phyloP scores from a whole-genome alignment of 2,797 vertebrate species.

The Molossus alvarezi region DNA sequence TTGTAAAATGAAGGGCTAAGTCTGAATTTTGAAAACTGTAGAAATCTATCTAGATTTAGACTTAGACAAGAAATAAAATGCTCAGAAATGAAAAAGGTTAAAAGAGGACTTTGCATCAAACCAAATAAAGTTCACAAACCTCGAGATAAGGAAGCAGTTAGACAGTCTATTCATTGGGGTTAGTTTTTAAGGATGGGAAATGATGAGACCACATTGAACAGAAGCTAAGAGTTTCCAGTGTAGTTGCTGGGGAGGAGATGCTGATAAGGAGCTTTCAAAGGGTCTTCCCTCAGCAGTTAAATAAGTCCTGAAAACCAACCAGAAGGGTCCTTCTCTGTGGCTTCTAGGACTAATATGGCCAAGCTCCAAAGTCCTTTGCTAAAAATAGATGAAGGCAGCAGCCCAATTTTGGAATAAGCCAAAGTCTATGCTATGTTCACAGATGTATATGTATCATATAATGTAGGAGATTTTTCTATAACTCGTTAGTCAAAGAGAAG shows the following conservation, averaged over 20 bases:
- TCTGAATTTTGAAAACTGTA: background rate
- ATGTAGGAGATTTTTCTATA: constrained; percentile 33
- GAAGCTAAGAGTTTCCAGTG: background rate
- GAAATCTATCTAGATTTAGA: constrained; percentile 16
- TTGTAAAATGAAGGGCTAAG: constrained; percentile 31
- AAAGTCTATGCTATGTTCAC: constrained; percentile 25
- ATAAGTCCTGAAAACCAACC: constrained; percentile 38
- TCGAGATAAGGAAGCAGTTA: background rate
- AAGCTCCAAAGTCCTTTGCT: constrained; percentile 72
- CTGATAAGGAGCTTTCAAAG: background rate
- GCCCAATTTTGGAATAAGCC: constrained; percentile 64
- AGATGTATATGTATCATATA: background rate
- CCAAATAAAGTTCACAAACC: background rate
- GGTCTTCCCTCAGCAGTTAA: constrained; percentile 30
- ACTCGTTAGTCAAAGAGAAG: constrained; percentile 15
- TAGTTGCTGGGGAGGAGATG: background rate
- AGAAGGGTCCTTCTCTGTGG: constrained; percentile 69
- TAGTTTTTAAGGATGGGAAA: constrained; percentile 53
- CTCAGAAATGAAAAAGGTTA: constrained; percentile 5
- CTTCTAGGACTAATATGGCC: constrained; percentile 58
- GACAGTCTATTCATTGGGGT: background rate
- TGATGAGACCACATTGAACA: background rate
- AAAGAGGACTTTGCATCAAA: background rate
- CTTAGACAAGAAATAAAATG: constrained; percentile 48
- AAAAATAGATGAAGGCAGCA: constrained; percentile 78